Percentiles rank a stretch among this genome's conserved stretches.
Evolutionary conservation across 2,888 invertebrate genomes (phyloP).

Genomic region (Rhingia campestris): DNA sequence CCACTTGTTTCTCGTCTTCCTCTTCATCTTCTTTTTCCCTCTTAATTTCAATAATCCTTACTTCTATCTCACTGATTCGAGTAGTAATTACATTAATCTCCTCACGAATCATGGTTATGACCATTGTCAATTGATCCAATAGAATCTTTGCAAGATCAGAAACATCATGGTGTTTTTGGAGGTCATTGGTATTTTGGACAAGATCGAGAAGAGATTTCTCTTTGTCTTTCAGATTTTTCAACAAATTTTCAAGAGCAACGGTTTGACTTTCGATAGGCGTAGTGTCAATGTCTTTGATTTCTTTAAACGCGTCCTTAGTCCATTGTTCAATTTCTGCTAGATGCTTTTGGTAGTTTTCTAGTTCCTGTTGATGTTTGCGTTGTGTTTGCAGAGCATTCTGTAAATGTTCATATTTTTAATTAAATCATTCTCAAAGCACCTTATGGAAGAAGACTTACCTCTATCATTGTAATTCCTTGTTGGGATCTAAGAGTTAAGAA

Average conservation of each 20-base stretch:
- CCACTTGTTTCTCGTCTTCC: conserved; percentile 77
- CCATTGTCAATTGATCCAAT: conserved; percentile 84
- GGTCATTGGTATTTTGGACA: conserved; percentile 83
- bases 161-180: conserved; percentile 83
- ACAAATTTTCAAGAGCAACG: conserved; percentile 83
- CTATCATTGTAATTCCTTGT: conserved; percentile 85
- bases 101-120: conserved; percentile 85
- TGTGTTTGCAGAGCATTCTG: conserved; percentile 84
- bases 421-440: background rate
- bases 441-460: conserved; percentile 78
- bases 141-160: conserved; percentile 83
- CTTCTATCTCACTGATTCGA: conserved; percentile 84
- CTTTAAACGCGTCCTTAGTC: conserved; percentile 83
- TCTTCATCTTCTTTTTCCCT: conserved; percentile 78
- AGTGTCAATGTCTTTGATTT: conserved; percentile 81
- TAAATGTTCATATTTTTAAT: background rate
- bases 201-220: conserved; percentile 83
- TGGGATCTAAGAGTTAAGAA: conserved; percentile 88
- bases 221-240: conserved; percentile 83
- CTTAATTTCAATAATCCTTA: conserved; percentile 78
- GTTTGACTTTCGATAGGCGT: conserved; percentile 84
- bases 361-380: conserved; percentile 84
- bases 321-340: conserved; percentile 85
- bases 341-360: conserved; percentile 84
- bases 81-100: conserved; percentile 86